Evolutionary conservation across 1,140 invertebrate genomes (phyloP).

Genomic region (Globodera ellingtonae): DNA sequence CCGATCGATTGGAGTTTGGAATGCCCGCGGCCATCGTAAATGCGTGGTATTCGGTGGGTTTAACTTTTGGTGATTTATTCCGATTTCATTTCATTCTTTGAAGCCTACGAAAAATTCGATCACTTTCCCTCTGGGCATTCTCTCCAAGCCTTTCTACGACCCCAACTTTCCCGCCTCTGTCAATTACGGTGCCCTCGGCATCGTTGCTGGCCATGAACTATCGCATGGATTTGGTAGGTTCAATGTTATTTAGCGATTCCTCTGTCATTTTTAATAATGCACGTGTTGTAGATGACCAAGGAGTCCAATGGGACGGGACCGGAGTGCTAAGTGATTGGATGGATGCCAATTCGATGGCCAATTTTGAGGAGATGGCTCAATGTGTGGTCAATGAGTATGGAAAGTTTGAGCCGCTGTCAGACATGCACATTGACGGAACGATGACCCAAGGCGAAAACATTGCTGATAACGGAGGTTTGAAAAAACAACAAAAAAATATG

Average conservation of each 20-base stretch:
- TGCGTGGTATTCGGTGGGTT: conserved; percentile 20
- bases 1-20: conserved; percentile 24
- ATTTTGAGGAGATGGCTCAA: conserved; percentile 39
- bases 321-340: conserved; percentile 43
- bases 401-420: conserved; percentile 28
- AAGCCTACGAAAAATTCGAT: not conserved
- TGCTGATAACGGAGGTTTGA: conserved; percentile 66
- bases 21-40: conserved; percentile 16
- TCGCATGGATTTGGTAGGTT: conserved; percentile 68
- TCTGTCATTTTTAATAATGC: conserved; percentile 44
- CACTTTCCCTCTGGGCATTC: conserved; percentile 45
- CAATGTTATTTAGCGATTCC: not conserved
- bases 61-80: not conserved
- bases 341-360: conserved; percentile 33
- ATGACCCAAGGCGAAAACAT: conserved; percentile 68
- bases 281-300: conserved; percentile 46
- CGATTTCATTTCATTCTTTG: not conserved
- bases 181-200: conserved; percentile 70
- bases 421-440: conserved; percentile 62
- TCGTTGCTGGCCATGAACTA: conserved; percentile 71
- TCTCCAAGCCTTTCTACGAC: conserved; percentile 71
- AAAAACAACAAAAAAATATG: not conserved
- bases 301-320: conserved; percentile 53
- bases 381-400: conserved; percentile 38
- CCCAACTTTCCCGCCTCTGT: conserved; percentile 70